Conservation (phyloP, 2,113 vertebrate species). For the Ardeotis arabs region DNA sequence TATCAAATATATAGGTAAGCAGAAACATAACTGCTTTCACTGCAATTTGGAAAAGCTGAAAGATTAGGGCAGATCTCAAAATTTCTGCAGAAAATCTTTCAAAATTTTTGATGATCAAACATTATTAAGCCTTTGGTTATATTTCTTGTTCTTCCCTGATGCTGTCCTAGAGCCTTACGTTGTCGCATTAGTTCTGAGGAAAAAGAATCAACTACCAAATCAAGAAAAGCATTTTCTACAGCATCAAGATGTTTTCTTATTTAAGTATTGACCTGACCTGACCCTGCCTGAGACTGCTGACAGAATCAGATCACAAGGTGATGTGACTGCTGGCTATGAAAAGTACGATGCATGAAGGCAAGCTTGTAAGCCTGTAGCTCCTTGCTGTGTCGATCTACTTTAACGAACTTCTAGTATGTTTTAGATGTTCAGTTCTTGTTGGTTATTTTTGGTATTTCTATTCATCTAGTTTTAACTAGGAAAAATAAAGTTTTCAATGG, state of each 20-base stretch:
- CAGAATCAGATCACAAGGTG: constrained; percentile 52
- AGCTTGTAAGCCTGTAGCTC: neutral
- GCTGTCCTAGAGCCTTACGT: neutral
- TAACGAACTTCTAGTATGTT: neutral
- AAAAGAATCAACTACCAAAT: neutral
- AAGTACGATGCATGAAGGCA: constrained; percentile 10
- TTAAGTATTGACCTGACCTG: neutral
- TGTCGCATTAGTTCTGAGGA: neutral
- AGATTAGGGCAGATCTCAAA: neutral
- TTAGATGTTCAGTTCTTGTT: neutral
- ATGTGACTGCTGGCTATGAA: constrained; percentile 39
- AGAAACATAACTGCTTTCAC: neutral
- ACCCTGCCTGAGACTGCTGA: neutral
- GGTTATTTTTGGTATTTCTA: neutral
- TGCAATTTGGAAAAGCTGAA: neutral
- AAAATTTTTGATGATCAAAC: neutral
- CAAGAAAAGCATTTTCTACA: neutral
- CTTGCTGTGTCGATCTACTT: neutral
- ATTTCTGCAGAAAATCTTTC: neutral
- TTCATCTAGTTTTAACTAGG: neutral
- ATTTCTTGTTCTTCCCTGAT: neutral
- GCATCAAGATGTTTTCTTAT: constrained; percentile 6
- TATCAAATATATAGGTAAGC: neutral
- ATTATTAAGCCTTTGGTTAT: neutral
- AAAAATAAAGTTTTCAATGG: neutral